phyloP scores from a whole-genome alignment of 1,140 invertebrate species.

The Spodoptera litura region DNA sequence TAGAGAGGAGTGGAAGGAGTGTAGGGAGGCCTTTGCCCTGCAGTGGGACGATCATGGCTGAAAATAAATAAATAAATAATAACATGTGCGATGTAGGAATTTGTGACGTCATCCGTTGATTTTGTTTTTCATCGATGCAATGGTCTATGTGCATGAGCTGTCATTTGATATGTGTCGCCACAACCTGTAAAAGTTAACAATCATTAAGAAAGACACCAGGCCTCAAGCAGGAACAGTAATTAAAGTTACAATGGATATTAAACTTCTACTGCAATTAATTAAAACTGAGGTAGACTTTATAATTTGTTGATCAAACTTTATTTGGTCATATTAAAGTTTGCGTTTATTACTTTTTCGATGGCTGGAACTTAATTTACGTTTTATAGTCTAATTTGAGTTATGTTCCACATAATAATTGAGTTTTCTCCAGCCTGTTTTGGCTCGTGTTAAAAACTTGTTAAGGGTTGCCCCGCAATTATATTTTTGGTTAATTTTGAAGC shows the following conservation, averaged over 20 bases:
- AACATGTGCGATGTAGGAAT: too few relatives aligned
- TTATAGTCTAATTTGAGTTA: constrained; percentile 22
- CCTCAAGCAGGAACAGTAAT: constrained; percentile 5
- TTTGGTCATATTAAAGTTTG: not conserved
- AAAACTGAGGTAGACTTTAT: constrained; percentile 24
- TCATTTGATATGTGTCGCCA: not conserved
- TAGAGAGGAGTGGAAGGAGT: too few relatives aligned
- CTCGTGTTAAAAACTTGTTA: not conserved
- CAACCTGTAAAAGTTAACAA: not conserved
- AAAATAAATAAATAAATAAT: too few relatives aligned
- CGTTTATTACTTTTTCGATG: constrained; percentile 23
- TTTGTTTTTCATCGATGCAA: too few relatives aligned
- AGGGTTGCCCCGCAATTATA: not conserved
- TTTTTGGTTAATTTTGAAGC: not conserved
- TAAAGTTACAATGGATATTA: constrained; percentile 24
- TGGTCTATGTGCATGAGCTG: too few relatives aligned
- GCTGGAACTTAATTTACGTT: constrained; percentile 14
- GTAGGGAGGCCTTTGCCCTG: too few relatives aligned
- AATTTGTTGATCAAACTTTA: not conserved
- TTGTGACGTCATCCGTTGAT: too few relatives aligned
- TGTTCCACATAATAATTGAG: constrained; percentile 25
- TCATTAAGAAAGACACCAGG: not conserved
- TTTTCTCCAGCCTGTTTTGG: not conserved
- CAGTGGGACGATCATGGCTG: too few relatives aligned
- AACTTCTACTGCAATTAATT: constrained; percentile 31